Conservation (phyloP, 2,113 vertebrate species). For the Muscicapa adusta region DNA sequence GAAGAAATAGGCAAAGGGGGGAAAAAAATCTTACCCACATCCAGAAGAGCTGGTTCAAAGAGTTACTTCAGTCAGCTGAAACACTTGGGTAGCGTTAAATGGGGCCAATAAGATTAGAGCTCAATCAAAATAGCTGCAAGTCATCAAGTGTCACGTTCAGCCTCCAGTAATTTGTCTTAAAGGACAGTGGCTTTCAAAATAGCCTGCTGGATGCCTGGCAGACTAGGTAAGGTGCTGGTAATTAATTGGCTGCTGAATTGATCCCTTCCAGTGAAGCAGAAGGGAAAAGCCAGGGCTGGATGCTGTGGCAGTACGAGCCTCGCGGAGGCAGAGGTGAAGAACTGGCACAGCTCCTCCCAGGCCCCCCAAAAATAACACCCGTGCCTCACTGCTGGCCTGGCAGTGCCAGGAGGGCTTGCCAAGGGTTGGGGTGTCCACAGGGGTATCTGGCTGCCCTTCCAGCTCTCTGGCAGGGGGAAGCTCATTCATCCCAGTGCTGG, state of each 20-base stretch:
- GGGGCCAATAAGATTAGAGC: neutral
- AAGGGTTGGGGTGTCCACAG: neutral
- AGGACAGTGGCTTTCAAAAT: neutral
- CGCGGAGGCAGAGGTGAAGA: fast-evolving
- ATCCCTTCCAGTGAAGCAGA: slow-evolving; percentile 24
- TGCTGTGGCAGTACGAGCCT: neutral
- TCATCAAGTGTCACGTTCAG: neutral
- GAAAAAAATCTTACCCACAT: neutral
- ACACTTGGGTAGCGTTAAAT: neutral
- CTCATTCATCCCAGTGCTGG: neutral
- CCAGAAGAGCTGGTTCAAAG: neutral
- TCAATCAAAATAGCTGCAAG: slow-evolving; percentile 2
- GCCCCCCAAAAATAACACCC: neutral
- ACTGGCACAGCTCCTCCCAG: neutral
- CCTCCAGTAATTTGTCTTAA: neutral
- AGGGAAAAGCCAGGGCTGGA: neutral
- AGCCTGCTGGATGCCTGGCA: slow-evolving; percentile 18
- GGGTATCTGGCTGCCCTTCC: neutral
- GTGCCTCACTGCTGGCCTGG: neutral
- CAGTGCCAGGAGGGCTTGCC: neutral
- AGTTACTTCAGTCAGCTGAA: neutral
- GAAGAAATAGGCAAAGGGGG: neutral
- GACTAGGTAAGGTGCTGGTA: neutral
- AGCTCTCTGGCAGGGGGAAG: neutral
- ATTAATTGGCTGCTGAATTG: slow-evolving; percentile 51